These are phyloP conservation scores for Spatulosminthurus flaviceps DNA, from an alignment of 2,888 invertebrate genomes.

Conservation along the genomic window DNA sequence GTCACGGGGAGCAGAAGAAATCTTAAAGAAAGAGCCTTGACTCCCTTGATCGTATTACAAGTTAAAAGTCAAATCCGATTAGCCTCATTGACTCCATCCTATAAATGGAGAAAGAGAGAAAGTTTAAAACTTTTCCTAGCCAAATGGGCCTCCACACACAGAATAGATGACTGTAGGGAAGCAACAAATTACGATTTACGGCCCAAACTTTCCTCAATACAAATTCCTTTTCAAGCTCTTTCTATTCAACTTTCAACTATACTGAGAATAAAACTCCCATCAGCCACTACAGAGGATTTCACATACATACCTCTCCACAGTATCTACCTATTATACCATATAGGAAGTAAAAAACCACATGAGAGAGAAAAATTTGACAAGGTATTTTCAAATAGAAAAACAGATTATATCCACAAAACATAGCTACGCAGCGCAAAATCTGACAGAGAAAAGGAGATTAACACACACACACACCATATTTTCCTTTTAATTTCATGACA, in stretches of 20 bases:
- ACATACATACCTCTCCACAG: too few species aligned
- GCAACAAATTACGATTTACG: conserved; percentile 14
- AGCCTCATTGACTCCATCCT: conserved; percentile 1
- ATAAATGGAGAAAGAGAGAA: conserved; percentile 19
- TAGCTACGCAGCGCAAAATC: too few species aligned
- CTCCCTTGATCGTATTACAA: background rate
- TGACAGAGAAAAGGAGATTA: too few species aligned
- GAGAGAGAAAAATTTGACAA: too few species aligned
- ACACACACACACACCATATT: too few species aligned
- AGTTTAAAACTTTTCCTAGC: background rate
- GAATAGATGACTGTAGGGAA: background rate
- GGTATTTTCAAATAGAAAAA: too few species aligned
- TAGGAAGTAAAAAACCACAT: background rate
- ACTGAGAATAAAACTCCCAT: background rate
- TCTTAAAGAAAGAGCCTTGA: background rate
- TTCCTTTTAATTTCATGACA: too few species aligned
- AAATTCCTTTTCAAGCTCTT: background rate
- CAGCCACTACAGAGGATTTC: too few species aligned
- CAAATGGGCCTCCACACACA: background rate
- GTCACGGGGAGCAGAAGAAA: background rate
- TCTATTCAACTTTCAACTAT: background rate
- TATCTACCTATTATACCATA: too few species aligned
- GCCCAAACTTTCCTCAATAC: background rate
- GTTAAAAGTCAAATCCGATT: conserved; percentile 8
- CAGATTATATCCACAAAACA: too few species aligned